phyloP scores from a whole-genome alignment of 2,888 invertebrate species.

The Cheilosia urbana region DNA sequence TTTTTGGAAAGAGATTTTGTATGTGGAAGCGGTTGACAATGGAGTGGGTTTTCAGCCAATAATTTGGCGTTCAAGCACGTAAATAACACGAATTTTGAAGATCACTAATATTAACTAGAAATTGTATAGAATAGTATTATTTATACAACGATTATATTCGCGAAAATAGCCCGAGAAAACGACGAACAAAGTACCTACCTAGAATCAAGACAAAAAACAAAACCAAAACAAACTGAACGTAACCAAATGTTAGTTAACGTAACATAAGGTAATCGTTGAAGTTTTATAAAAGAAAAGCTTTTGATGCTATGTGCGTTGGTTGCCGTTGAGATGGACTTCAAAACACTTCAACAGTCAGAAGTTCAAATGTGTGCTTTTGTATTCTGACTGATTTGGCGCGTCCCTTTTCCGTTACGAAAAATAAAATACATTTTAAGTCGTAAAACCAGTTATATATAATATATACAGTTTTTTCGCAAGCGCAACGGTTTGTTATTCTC shows the following conservation, averaged over 20 bases:
- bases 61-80: background rate
- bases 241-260: constrained; percentile 30
- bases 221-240: constrained; percentile 59
- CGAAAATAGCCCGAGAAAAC: background rate
- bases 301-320: too few species aligned
- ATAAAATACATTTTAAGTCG: too few species aligned
- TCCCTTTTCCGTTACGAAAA: too few species aligned
- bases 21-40: constrained; percentile 10
- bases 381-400: too few species aligned
- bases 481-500: too few species aligned
- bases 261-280: background rate
- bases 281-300: too few species aligned
- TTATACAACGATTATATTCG: constrained; percentile 7
- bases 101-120: background rate
- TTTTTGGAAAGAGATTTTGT: background rate
- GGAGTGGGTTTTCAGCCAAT: background rate
- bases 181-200: constrained; percentile 36
- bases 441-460: too few species aligned
- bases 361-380: too few species aligned
- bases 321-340: too few species aligned
- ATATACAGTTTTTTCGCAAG: too few species aligned
- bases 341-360: too few species aligned
- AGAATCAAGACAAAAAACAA: background rate
- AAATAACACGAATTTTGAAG: background rate
- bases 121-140: background rate